A percentile compares a stretch with the other conserved stretches of the same genome.
phyloP scores from a whole-genome alignment of 2,797 vertebrate species.

The Myotis findleyi region DNA sequence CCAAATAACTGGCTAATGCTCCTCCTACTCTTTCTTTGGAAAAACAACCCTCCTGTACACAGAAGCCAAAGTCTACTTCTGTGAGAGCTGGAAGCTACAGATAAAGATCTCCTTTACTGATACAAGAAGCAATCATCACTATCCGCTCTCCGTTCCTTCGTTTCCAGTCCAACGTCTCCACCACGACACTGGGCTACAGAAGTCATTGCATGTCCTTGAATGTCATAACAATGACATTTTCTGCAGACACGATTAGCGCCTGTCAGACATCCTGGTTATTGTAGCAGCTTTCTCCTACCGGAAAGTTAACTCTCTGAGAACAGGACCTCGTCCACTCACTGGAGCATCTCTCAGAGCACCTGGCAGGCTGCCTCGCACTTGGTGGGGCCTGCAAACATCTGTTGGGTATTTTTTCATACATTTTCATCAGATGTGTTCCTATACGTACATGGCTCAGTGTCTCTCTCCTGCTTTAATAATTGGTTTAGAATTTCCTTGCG shows the following conservation, averaged over 20 bases:
- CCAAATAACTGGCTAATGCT: not conserved
- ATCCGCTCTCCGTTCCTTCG: not conserved
- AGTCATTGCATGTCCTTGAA: not conserved
- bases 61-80: not conserved
- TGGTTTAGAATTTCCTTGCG: not conserved
- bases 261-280: not conserved
- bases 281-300: not conserved
- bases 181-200: not conserved
- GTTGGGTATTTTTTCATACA: not conserved
- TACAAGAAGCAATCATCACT: not conserved
- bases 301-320: not conserved
- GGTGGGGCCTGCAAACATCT: not conserved
- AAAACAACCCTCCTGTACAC: not conserved
- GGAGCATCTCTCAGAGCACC: not conserved
- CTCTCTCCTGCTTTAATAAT: not conserved
- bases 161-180: slow-evolving; percentile 6
- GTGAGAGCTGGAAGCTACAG: not conserved
- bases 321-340: not conserved
- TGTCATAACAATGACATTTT: not conserved
- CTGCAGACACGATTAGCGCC: not conserved
- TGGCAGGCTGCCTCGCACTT: not conserved
- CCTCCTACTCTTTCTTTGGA: not conserved
- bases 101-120: not conserved
- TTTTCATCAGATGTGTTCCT: not conserved
- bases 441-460: not conserved